These are phyloP conservation scores for Falco columbarius DNA, from an alignment of 2,797 vertebrate species.

Conservation along the genomic window DNA sequence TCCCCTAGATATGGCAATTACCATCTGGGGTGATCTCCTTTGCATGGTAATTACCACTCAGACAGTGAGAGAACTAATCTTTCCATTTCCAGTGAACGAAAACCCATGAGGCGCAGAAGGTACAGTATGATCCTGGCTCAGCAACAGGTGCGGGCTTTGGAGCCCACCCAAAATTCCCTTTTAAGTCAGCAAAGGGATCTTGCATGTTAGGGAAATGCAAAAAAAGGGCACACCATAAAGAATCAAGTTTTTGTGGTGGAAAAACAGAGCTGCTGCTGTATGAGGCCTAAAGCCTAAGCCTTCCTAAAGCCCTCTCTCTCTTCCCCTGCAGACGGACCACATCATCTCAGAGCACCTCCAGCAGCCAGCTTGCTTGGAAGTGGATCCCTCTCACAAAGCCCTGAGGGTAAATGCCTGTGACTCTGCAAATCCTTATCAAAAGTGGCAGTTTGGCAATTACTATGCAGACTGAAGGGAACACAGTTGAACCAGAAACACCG, in stretches of 20 bases:
- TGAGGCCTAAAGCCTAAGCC: background rate
- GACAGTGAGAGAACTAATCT: background rate
- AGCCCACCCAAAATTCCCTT: background rate
- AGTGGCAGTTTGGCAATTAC: slow-evolving; percentile 93
- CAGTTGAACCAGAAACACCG: fast-evolving
- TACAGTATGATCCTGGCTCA: background rate
- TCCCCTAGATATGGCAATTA: background rate
- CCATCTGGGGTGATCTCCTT: background rate
- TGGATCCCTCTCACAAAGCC: slow-evolving; percentile 45
- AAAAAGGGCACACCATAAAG: background rate
- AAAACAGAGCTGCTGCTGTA: background rate
- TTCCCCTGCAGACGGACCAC: slow-evolving; percentile 82
- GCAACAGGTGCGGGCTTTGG: background rate
- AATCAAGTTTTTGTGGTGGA: background rate
- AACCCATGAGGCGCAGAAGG: background rate
- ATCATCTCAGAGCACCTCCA: slow-evolving; percentile 79
- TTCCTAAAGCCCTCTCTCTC: background rate
- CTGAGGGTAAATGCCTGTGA: slow-evolving; percentile 80
- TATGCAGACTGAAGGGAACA: slow-evolving; percentile 69
- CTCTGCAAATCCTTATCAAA: slow-evolving; percentile 80
- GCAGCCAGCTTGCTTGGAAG: slow-evolving; percentile 84
- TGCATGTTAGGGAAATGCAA: background rate
- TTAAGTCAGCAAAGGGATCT: background rate
- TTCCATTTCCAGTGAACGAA: background rate
- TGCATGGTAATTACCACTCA: background rate